These are phyloP conservation scores for Pandemis heparana DNA, from an alignment of 2,888 invertebrate species.

Conservation along the genomic window DNA sequence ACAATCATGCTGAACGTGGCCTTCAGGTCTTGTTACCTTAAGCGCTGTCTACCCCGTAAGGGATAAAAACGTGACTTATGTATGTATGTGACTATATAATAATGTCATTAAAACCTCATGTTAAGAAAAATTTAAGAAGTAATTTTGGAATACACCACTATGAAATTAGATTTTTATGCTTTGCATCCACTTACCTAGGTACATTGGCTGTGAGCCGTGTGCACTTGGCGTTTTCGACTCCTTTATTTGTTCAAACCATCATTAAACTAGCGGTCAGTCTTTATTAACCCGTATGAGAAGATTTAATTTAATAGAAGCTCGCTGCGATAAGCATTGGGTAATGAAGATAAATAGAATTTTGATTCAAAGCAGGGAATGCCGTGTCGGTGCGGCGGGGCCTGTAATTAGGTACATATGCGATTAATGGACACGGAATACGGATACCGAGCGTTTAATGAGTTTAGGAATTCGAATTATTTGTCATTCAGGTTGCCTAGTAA, in stretches of 20 bases:
- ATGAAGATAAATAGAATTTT: conserved; percentile 77
- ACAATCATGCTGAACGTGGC: no score
- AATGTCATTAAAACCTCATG: no score
- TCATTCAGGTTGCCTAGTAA: conserved; percentile 28
- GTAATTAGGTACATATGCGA: conserved; percentile 32
- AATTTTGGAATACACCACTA: no score
- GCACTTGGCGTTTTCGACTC: conserved; percentile 22
- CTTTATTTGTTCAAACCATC: conserved; percentile 33
- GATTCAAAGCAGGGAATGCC: conserved; percentile 55
- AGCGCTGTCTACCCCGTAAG: no score
- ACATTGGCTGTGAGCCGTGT: neutral
- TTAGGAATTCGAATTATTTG: conserved; percentile 24
- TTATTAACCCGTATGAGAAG: conserved; percentile 58
- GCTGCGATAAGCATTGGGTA: conserved; percentile 58
- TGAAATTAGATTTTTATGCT: no score
- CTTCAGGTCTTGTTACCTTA: no score
- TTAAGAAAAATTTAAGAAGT: no score
- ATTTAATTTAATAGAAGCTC: conserved; percentile 72
- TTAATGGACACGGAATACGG: conserved; percentile 36
- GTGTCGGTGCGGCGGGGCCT: conserved; percentile 23
- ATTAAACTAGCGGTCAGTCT: conserved; percentile 34
- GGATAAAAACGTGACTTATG: no score
- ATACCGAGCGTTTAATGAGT: conserved; percentile 29
- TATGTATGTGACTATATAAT: no score
- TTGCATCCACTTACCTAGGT: neutral